A percentile compares a stretch with the other conserved stretches of the same genome.
phyloP scores from a whole-genome alignment of 2,113 vertebrate species.

The Malaclemys terrapin region DNA sequence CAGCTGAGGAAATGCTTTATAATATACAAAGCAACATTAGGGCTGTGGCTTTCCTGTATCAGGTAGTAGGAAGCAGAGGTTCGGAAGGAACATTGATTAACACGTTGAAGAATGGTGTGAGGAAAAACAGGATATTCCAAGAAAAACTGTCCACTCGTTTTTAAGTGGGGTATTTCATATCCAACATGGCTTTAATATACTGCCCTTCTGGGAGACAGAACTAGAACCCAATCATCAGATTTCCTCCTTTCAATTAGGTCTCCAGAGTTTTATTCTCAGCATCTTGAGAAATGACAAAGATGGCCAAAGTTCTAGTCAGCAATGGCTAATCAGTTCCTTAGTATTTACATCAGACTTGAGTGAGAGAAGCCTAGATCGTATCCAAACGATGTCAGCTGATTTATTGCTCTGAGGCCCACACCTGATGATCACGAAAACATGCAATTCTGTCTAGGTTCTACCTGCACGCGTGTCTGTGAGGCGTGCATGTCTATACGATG shows the following conservation, averaged over 20 bases:
- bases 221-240: not conserved
- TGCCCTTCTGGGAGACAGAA: not conserved
- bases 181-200: not conserved
- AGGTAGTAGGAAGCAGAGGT: not conserved
- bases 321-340: not conserved
- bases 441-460: not conserved
- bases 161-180: not conserved
- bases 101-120: not conserved
- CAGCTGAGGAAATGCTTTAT: not conserved
- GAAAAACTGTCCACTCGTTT: not conserved
- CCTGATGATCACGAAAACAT: not conserved
- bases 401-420: not conserved
- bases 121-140: not conserved
- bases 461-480: not conserved
- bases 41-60: not conserved
- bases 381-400: not conserved
- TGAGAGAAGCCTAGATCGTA: not conserved
- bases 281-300: not conserved
- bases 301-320: not conserved
- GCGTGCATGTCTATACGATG: not conserved
- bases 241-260: not conserved
- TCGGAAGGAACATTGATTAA: not conserved
- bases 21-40: not conserved
- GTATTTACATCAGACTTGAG: not conserved
- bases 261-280: not conserved